A percentile compares a stretch with the other conserved stretches of the same genome.
phyloP scores from a whole-genome alignment of 2,113 vertebrate species.

The Hypanus sabinus region DNA sequence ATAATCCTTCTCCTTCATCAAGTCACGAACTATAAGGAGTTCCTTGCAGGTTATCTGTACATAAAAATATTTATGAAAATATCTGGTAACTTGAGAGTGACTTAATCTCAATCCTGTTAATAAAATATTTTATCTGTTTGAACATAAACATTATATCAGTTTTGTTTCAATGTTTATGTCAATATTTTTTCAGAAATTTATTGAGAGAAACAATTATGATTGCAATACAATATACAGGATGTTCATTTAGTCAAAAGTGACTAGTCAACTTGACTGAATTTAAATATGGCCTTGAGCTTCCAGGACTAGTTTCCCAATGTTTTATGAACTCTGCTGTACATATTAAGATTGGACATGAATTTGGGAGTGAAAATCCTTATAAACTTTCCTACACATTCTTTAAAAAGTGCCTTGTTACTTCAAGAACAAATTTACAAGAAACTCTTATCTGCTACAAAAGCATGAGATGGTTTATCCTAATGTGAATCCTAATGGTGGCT shows the following conservation, averaged over 20 bases:
- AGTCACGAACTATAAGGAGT: conserved; percentile 58
- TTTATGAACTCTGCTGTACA: not conserved
- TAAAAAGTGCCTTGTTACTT: not conserved
- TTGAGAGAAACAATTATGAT: not conserved
- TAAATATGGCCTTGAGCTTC: not conserved
- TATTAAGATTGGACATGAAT: too few species aligned
- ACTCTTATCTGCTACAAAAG: not conserved
- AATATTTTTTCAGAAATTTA: not conserved
- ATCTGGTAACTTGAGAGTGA: conserved; percentile 44
- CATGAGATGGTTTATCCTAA: not conserved
- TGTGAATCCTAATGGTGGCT: too few species aligned
- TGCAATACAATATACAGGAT: not conserved
- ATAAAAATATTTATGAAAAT: not conserved
- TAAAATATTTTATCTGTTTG: not conserved
- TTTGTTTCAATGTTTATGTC: not conserved
- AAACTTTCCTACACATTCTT: not conserved
- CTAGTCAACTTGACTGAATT: not conserved
- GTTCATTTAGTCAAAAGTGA: too few species aligned
- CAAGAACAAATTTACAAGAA: not conserved
- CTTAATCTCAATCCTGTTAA: not conserved
- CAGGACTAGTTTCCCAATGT: not conserved
- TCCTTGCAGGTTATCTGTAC: not conserved
- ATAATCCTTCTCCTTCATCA: conserved; percentile 51
- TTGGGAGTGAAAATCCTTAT: too few species aligned
- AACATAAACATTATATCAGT: too few species aligned